Evolutionary conservation across 2,113 vertebrate genomes (phyloP).

Genomic region (Oophaga pumilio): DNA sequence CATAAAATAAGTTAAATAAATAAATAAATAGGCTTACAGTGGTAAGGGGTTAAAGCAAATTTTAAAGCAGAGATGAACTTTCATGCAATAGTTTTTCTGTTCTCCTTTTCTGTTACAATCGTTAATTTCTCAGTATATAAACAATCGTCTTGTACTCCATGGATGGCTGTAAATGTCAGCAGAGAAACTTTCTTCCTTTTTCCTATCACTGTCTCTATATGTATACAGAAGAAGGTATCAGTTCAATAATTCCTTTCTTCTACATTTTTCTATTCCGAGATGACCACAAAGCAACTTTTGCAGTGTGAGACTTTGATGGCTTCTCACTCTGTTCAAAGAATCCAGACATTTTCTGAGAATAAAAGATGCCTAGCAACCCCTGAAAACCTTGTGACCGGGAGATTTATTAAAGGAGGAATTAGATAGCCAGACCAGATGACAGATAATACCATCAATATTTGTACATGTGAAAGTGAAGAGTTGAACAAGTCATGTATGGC

Average conservation of each 20-base stretch:
- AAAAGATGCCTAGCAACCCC: slow-evolving; percentile 5
- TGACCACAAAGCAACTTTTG: slow-evolving; percentile 32
- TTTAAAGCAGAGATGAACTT: not conserved
- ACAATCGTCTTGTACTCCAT: not conserved
- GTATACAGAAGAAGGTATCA: not conserved
- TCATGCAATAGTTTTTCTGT: not conserved
- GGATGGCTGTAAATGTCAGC: slow-evolving; percentile 8
- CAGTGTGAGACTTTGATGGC: slow-evolving; percentile 2
- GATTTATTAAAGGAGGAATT: slow-evolving; percentile 21
- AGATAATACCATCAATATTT: slow-evolving; percentile 5
- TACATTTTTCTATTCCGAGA: slow-evolving; percentile 9
- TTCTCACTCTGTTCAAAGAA: slow-evolving; percentile 9
- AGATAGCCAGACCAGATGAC: not conserved
- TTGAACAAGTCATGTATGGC: not conserved
- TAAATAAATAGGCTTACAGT: too few relatives aligned
- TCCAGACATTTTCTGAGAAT: slow-evolving; percentile 9
- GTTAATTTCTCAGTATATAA: not conserved
- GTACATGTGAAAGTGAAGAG: not conserved
- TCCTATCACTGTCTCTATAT: not conserved
- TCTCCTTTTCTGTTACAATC: not conserved
- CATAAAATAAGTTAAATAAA: too few relatives aligned
- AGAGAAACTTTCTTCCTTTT: not conserved
- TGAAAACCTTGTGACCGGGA: not conserved
- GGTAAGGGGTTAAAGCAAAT: not conserved
- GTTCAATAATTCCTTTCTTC: slow-evolving; percentile 22